Conservation (phyloP, 2,888 invertebrate species). For the Drosophila prostipennis region DNA sequence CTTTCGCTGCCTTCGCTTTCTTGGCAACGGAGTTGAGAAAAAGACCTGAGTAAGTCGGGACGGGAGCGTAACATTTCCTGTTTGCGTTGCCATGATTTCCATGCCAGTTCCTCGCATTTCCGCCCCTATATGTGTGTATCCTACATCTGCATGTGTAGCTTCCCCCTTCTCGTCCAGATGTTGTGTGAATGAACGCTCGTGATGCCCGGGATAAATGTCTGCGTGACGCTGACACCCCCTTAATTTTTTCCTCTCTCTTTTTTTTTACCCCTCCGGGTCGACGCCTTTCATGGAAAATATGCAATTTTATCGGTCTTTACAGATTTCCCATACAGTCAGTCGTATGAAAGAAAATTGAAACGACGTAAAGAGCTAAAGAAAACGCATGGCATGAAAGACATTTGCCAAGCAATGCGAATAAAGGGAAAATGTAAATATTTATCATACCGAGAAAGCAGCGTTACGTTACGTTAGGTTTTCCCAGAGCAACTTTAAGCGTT, state of each 20-base stretch:
- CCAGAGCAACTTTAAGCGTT: constrained; percentile 51
- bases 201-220: constrained; percentile 43
- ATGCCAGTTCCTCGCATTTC: constrained; percentile 52
- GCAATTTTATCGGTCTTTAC: constrained; percentile 81
- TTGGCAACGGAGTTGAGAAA: constrained; percentile 38
- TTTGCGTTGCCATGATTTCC: constrained; percentile 76
- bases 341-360: constrained; percentile 29
- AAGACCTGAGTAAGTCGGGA: constrained; percentile 38
- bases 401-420: constrained; percentile 57
- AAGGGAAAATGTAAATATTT: constrained; percentile 77
- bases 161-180: neutral
- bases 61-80: constrained; percentile 72
- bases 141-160: constrained; percentile 1
- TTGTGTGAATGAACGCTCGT: constrained; percentile 40
- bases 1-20: constrained; percentile 21
- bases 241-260: neutral
- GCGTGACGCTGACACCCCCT: constrained; percentile 12
- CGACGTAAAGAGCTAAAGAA: constrained; percentile 25
- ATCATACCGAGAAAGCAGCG: constrained; percentile 60
- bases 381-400: constrained; percentile 65
- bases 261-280: constrained; percentile 20
- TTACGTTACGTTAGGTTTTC: neutral
- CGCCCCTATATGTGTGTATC: constrained; percentile 13
- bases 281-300: constrained; percentile 70
- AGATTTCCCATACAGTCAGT: constrained; percentile 58